A percentile compares a stretch with the other conserved stretches of the same genome.
These are phyloP conservation scores for Dasyprocta punctata DNA, from an alignment of 2,113 vertebrate species.

Conservation along the genomic window DNA sequence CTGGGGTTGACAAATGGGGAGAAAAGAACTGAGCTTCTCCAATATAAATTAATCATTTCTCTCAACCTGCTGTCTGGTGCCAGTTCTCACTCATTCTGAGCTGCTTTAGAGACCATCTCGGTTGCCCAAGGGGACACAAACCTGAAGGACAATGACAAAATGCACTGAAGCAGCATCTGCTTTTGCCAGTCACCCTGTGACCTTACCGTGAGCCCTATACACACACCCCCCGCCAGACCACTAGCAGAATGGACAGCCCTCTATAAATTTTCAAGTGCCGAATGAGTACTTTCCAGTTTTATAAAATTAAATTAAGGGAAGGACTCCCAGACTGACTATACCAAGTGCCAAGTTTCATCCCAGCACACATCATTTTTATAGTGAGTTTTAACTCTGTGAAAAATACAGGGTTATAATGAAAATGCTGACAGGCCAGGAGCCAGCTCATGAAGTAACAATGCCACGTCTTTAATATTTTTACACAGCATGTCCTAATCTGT, in stretches of 20 bases:
- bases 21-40: slow-evolving; percentile 54
- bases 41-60: slow-evolving; percentile 67
- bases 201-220: not conserved
- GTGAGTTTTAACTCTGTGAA: slow-evolving; percentile 60
- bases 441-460: slow-evolving; percentile 64
- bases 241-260: not conserved
- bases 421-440: slow-evolving; percentile 63
- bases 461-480: slow-evolving; percentile 64
- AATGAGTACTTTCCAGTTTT: slow-evolving; percentile 58
- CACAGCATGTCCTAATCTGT: slow-evolving; percentile 39
- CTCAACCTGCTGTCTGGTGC: slow-evolving; percentile 19
- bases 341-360: slow-evolving; percentile 79
- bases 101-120: not conserved
- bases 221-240: not conserved
- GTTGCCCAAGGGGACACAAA: not conserved
- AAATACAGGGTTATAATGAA: slow-evolving; percentile 63
- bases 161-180: not conserved
- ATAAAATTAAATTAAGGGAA: slow-evolving; percentile 75
- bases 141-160: not conserved
- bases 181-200: not conserved
- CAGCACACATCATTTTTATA: slow-evolving; percentile 79
- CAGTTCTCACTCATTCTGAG: not conserved
- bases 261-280: slow-evolving; percentile 38
- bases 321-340: slow-evolving; percentile 73
- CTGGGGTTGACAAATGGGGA: slow-evolving; percentile 69